A percentile compares a stretch with the other conserved stretches of the same genome.
phyloP scores from a whole-genome alignment of 2,113 vertebrate species.

The Hippoglossus stenolepis region DNA sequence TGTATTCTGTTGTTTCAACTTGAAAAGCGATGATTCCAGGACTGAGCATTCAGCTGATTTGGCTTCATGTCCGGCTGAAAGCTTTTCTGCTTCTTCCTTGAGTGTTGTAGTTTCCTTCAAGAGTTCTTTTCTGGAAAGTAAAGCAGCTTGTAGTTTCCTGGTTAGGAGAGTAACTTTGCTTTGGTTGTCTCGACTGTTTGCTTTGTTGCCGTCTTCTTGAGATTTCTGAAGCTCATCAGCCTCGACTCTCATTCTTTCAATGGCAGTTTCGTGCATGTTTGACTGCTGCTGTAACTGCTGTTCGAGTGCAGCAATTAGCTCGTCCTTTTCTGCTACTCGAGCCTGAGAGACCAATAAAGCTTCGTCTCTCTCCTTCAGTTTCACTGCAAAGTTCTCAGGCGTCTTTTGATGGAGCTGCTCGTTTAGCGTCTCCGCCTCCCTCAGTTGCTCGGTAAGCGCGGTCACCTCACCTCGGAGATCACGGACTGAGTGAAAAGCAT shows the following conservation, averaged over 20 bases:
- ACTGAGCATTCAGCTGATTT: constrained; percentile 61
- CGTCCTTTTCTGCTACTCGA: constrained; percentile 63
- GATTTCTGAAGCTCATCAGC: constrained; percentile 72
- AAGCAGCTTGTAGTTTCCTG: constrained; percentile 88
- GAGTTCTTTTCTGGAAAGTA: constrained; percentile 88
- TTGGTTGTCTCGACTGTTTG: constrained; percentile 62
- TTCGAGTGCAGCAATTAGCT: constrained; percentile 71
- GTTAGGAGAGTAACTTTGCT: constrained; percentile 79
- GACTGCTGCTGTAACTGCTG: constrained; percentile 73
- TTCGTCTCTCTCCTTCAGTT: constrained; percentile 49
- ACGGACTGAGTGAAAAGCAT: constrained; percentile 55
- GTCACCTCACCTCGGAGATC: constrained; percentile 71
- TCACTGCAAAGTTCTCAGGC: constrained; percentile 14
- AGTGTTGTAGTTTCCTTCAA: constrained; percentile 84
- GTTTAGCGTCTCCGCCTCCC: constrained; percentile 64
- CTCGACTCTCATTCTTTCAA: constrained; percentile 60
- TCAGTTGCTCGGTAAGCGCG: constrained; percentile 62
- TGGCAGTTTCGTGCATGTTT: constrained; percentile 55
- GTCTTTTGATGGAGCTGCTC: constrained; percentile 62
- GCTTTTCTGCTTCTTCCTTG: constrained; percentile 76
- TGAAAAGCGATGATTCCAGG: constrained; percentile 68
- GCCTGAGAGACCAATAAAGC: constrained; percentile 33
- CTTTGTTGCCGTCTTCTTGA: constrained; percentile 36
- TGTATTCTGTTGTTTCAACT: constrained; percentile 69
- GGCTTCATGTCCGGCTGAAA: constrained; percentile 73